Evolutionary conservation across 1,140 invertebrate genomes (phyloP).

Genomic region (Drosophila sucinea): DNA sequence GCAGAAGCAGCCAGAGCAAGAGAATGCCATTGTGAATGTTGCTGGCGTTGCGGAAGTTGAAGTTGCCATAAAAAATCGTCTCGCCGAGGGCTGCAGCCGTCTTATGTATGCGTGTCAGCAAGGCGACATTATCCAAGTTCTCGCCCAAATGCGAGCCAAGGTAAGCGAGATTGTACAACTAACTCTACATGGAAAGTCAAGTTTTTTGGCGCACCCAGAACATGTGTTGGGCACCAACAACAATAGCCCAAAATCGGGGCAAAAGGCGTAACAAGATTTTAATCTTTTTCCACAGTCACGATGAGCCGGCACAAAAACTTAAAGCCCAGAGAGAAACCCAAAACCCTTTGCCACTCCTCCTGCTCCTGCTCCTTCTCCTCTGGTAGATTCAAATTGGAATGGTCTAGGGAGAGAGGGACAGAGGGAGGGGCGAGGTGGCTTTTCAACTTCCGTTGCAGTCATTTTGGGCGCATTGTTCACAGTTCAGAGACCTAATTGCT

Average conservation of each 20-base stretch:
- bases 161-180: conserved; percentile 63
- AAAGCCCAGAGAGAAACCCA: conserved; percentile 36
- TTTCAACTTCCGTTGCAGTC: conserved; percentile 74
- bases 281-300: conserved; percentile 76
- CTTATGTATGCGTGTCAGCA: conserved; percentile 96
- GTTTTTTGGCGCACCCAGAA: conserved; percentile 24
- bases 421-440: conserved; percentile 29
- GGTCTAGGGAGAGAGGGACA: not conserved
- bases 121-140: conserved; percentile 85
- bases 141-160: conserved; percentile 83
- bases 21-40: conserved; percentile 32
- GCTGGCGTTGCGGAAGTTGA: conserved; percentile 41
- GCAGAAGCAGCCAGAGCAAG: conserved; percentile 26
- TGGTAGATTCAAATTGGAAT: conserved; percentile 9
- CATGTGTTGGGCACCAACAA: conserved; percentile 39
- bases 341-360: conserved; percentile 46
- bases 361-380: not conserved
- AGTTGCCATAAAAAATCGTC: conserved; percentile 64
- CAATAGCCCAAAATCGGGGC: conserved; percentile 55
- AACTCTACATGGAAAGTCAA: not conserved
- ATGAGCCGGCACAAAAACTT: conserved; percentile 69
- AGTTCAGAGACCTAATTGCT: conserved; percentile 73
- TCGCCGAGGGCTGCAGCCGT: conserved; percentile 87
- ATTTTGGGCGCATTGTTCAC: conserved; percentile 75
- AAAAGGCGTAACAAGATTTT: conserved; percentile 72